Conservation (phyloP, 2,888 invertebrate species). For the Cataglyphis altisquamis region DNA sequence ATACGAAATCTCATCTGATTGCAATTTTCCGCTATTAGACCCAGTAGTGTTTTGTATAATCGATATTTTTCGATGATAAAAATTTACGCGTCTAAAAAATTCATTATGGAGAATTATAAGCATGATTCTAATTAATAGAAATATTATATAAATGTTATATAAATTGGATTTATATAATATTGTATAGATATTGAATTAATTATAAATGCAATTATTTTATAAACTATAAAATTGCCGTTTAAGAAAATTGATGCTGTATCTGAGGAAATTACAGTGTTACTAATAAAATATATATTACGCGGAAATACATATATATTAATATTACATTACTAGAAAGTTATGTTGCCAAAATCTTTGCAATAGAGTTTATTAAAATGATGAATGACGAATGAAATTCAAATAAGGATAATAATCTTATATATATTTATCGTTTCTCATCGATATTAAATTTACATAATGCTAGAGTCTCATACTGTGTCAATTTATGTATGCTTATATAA, state of each 20-base stretch:
- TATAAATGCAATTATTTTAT: too few species aligned
- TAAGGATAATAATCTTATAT: not conserved
- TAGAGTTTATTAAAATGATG: not conserved
- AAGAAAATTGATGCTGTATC: not conserved
- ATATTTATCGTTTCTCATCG: not conserved
- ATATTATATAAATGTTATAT: too few species aligned
- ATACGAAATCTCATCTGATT: slow-evolving; percentile 27
- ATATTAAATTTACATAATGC: slow-evolving; percentile 1
- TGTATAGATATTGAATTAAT: not conserved
- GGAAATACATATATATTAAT: not conserved
- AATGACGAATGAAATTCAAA: not conserved
- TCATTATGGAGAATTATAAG: not conserved
- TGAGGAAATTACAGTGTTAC: not conserved
- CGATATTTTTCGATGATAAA: not conserved
- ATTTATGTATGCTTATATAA: not conserved
- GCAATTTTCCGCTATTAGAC: not conserved
- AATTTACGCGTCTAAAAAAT: not conserved
- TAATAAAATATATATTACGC: not conserved
- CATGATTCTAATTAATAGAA: too few species aligned
- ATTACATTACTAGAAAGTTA: not conserved
- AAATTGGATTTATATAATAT: too few species aligned
- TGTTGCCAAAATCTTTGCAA: not conserved
- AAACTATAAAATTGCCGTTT: not conserved
- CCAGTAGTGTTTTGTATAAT: not conserved
- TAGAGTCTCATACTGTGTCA: not conserved